A percentile compares a stretch with the other conserved stretches of the same genome.
Conservation (phyloP, 2,113 vertebrate species). For the Indri indri region DNA sequence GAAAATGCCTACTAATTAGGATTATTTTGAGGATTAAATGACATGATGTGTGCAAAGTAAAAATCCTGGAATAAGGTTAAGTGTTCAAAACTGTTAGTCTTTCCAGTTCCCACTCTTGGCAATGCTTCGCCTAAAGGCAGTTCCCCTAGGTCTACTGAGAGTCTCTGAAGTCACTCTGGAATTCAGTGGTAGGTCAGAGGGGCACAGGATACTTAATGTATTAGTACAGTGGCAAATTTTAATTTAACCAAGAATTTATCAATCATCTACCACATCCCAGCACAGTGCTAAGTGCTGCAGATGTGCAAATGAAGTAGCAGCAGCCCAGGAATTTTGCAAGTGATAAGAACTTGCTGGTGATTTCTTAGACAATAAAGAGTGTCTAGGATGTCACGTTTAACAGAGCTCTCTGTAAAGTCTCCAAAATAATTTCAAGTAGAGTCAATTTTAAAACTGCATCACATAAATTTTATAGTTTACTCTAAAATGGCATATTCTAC, state of each 20-base stretch:
- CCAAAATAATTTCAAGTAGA: constrained; percentile 33
- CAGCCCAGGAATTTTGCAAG: neutral
- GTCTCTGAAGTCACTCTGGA: neutral
- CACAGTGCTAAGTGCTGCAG: neutral
- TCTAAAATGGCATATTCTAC: neutral
- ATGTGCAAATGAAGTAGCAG: neutral
- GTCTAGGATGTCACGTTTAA: neutral
- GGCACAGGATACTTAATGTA: neutral
- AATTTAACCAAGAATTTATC: neutral
- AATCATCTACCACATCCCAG: neutral
- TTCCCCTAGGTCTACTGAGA: neutral
- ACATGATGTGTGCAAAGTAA: neutral
- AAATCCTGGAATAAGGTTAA: neutral
- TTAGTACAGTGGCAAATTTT: neutral
- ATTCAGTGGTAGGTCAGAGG: neutral
- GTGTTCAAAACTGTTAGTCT: neutral
- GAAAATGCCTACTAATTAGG: neutral
- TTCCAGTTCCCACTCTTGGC: neutral
- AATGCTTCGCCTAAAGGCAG: neutral
- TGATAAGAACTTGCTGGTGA: neutral
- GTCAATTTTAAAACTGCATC: neutral
- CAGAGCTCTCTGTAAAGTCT: neutral
- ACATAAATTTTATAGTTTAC: neutral
- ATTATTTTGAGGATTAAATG: neutral
- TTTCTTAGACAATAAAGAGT: neutral